Percentiles rank a stretch among this genome's conserved stretches.
Evolutionary conservation across 2,797 vertebrate genomes (phyloP).

Genomic region (Euphonia xanthogaster): DNA sequence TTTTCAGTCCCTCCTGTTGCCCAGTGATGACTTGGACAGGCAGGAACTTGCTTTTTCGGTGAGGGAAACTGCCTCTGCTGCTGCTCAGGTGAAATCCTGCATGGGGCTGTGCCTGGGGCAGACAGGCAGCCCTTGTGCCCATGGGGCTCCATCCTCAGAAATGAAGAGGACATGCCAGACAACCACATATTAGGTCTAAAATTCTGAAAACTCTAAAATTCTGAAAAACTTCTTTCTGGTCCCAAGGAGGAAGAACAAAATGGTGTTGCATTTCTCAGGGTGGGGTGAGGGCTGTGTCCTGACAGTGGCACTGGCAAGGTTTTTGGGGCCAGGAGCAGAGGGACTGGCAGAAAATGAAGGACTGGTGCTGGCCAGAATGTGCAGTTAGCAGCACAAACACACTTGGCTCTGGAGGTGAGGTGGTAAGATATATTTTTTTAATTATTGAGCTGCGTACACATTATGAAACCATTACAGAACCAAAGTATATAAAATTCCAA

Average conservation of each 20-base stretch:
- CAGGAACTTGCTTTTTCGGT: not conserved
- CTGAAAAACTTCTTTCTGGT: not conserved
- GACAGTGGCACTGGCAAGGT: fast-evolving
- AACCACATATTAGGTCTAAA: fast-evolving
- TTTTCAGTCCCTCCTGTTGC: not conserved
- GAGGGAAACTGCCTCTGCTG: not conserved
- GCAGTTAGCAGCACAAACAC: slow-evolving; percentile 32
- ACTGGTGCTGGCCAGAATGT: fast-evolving
- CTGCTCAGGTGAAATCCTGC: not conserved
- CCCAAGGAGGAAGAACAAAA: not conserved
- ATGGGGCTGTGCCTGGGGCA: not conserved
- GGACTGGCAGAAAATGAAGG: not conserved
- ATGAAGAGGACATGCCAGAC: fast-evolving
- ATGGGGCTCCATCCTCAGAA: not conserved
- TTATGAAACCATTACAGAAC: slow-evolving; percentile 71
- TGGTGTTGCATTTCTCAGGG: not conserved
- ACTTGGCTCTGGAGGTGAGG: slow-evolving; percentile 34
- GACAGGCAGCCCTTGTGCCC: not conserved
- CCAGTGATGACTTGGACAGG: not conserved
- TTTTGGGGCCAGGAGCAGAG: not conserved
- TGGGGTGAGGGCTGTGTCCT: not conserved
- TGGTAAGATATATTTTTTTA: slow-evolving; percentile 64
- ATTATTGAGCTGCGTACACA: slow-evolving; percentile 72
- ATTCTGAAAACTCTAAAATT: not conserved
- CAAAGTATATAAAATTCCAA: slow-evolving; percentile 61